phyloP scores from a whole-genome alignment of 2,888 invertebrate genomes.

The Athalia rosae region DNA sequence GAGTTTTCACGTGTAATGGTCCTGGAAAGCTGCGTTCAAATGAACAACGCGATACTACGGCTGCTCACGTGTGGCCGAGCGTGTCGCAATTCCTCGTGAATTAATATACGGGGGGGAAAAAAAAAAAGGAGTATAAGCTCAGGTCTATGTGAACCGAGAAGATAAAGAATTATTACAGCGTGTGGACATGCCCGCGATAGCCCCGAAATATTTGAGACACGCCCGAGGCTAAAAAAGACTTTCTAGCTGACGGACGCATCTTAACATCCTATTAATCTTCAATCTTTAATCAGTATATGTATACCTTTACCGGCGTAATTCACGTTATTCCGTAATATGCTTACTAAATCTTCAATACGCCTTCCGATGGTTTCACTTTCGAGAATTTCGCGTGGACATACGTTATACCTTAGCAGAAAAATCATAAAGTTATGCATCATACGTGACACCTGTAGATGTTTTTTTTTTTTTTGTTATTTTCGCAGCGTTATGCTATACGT shows the following conservation, averaged over 20 bases:
- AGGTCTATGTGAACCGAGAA: too few species aligned
- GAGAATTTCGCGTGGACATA: not conserved
- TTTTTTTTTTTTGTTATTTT: not conserved
- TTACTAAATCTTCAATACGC: constrained; percentile 34
- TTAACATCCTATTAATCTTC: constrained; percentile 36
- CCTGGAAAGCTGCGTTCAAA: too few species aligned
- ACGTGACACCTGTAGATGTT: not conserved
- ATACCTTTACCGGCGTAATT: not conserved
- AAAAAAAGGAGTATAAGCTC: too few species aligned
- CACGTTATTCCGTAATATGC: constrained; percentile 18
- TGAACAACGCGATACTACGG: too few species aligned
- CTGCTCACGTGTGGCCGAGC: too few species aligned
- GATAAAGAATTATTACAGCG: too few species aligned
- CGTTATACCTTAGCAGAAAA: not conserved
- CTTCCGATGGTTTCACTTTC: constrained; percentile 43
- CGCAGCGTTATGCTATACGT: not conserved
- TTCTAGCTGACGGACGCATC: constrained; percentile 35
- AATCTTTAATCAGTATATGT: not conserved
- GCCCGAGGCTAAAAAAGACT: constrained; percentile 40
- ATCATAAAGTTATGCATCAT: not conserved
- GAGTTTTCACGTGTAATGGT: too few species aligned
- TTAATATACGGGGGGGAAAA: too few species aligned
- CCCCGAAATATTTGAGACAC: constrained; percentile 36
- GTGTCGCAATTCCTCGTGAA: too few species aligned
- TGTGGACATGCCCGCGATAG: not conserved